Conservation (phyloP, 2,888 invertebrate genomes). For the Azorinus chamasolen region DNA sequence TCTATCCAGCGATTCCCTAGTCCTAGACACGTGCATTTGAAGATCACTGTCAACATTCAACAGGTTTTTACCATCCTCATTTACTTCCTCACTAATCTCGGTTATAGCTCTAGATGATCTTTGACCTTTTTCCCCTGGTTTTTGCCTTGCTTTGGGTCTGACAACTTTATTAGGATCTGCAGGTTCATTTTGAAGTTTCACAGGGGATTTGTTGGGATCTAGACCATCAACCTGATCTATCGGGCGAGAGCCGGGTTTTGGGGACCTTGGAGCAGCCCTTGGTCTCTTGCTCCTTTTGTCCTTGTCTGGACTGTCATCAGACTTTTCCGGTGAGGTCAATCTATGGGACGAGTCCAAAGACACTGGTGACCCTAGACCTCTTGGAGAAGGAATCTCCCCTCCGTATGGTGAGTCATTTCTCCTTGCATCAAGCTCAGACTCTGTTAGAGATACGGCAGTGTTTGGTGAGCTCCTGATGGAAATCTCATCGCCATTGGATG, state of each 20-base stretch:
- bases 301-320: conserved; percentile 1
- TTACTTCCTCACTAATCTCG: conserved; percentile 1
- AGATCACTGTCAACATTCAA: conserved; percentile 35
- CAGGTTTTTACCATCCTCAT: conserved; percentile 11
- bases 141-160: conserved; percentile 29
- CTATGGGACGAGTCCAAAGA: conserved; percentile 10
- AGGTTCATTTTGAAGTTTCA: background rate
- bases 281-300: conserved; percentile 23
- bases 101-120: conserved; percentile 3
- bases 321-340: background rate
- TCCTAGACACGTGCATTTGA: conserved; percentile 47
- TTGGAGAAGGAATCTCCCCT: conserved; percentile 30
- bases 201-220: conserved; percentile 6
- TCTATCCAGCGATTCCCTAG: conserved; percentile 48
- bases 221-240: conserved; percentile 14
- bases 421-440: conserved; percentile 57
- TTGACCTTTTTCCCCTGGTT: conserved; percentile 19
- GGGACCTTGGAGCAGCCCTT: conserved; percentile 41
- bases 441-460: conserved; percentile 54
- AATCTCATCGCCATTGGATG: conserved; percentile 43
- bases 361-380: conserved; percentile 18
- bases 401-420: conserved; percentile 32
- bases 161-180: conserved; percentile 17
- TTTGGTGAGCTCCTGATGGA: conserved; percentile 52
- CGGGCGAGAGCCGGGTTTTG: conserved; percentile 33